Percentiles rank a stretch among this genome's conserved stretches.
phyloP scores from a whole-genome alignment of 2,797 vertebrate species.

The Poeciliopsis presidionis region DNA sequence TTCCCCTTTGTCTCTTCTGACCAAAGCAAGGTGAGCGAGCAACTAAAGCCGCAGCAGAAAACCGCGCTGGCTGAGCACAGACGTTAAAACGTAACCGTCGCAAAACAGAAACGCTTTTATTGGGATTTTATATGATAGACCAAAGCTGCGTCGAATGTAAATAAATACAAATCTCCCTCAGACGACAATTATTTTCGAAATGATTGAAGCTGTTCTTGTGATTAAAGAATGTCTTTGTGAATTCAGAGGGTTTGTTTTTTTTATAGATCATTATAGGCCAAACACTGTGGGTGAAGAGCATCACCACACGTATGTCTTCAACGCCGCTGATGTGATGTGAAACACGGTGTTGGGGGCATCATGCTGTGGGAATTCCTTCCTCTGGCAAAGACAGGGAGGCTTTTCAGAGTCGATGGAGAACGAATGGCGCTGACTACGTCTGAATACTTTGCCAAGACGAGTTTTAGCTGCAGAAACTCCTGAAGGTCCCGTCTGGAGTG shows the following conservation, averaged over 20 bases:
- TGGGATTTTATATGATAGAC: no score
- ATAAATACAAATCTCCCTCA: neutral
- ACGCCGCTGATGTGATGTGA: neutral
- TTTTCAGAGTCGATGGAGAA: neutral
- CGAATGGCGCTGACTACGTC: neutral
- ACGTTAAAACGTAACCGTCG: neutral
- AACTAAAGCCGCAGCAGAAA: neutral
- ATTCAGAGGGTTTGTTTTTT: neutral
- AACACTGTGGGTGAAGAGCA: neutral
- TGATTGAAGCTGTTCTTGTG: neutral
- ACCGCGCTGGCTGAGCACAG: neutral
- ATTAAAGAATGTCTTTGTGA: neutral
- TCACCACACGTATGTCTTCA: neutral
- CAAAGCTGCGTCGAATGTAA: neutral
- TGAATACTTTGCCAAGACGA: neutral
- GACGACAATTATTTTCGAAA: neutral
- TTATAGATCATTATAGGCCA: neutral
- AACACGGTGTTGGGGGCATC: neutral
- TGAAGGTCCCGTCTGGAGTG: neutral
- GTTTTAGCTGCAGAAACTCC: neutral
- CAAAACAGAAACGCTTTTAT: neutral
- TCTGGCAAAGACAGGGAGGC: neutral
- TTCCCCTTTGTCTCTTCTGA: conserved; percentile 7
- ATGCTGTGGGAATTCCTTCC: neutral
- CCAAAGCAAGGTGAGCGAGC: conserved; percentile 18